Evolutionary conservation across 2,113 vertebrate genomes (phyloP).

Genomic region (Tretioscincus oriximinensis): DNA sequence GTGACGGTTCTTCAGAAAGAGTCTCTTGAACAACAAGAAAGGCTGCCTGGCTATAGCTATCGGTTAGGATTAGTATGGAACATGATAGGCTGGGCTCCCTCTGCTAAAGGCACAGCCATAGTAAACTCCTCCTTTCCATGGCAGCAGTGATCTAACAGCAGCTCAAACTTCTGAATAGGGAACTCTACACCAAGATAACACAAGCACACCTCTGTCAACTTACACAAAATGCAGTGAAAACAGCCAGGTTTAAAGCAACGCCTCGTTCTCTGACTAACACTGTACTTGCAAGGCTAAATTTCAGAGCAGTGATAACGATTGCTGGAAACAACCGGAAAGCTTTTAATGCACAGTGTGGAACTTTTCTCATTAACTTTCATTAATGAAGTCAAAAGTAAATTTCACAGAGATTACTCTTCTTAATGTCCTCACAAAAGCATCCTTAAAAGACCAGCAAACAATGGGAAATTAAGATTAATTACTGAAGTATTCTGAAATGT

Average conservation of each 20-base stretch:
- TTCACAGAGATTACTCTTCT: conserved; percentile 9
- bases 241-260: not conserved
- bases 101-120: conserved; percentile 70
- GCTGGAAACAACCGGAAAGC: not conserved
- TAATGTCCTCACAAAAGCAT: not conserved
- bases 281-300: not conserved
- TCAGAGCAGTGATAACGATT: not conserved
- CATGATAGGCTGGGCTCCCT: conserved; percentile 71
- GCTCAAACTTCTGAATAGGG: conserved; percentile 70
- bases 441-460: not conserved
- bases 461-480: not conserved
- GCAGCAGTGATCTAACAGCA: conserved; percentile 40
- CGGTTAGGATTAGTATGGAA: conserved; percentile 84
- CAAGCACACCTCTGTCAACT: conserved; percentile 23
- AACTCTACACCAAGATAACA: conserved; percentile 27
- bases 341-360: conserved; percentile 6
- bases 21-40: conserved; percentile 71
- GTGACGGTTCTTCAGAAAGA: conserved; percentile 54
- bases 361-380: not conserved
- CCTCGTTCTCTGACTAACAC: not conserved
- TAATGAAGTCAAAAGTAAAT: not conserved
- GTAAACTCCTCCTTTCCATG: conserved; percentile 72
- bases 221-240: not conserved
- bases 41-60: conserved; percentile 71
- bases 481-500: not conserved